Conservation (phyloP, 2,888 invertebrate species). For the Xanthia icteritia region DNA sequence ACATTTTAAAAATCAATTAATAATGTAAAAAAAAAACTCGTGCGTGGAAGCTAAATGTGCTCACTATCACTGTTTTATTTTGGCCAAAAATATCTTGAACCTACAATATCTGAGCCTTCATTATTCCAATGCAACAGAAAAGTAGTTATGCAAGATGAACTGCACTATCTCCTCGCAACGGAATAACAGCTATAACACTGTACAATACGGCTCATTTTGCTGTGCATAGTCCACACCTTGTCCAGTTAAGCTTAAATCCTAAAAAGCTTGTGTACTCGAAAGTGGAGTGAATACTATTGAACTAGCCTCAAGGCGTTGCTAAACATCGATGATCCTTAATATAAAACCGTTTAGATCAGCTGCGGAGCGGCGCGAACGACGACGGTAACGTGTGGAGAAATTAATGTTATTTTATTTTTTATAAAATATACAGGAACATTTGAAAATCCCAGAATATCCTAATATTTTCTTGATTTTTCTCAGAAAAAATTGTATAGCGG, state of each 20-base stretch:
- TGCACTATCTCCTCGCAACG: not conserved
- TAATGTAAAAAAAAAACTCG: conserved; percentile 4
- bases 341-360: conserved; percentile 81
- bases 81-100: not conserved
- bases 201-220: conserved; percentile 9
- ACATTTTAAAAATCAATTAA: conserved; percentile 1
- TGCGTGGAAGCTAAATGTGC: not conserved
- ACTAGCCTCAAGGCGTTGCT: conserved; percentile 81
- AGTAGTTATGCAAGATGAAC: not conserved
- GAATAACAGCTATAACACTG: not conserved
- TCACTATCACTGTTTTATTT: not conserved
- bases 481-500: not conserved
- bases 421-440: not conserved
- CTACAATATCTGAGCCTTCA: not conserved
- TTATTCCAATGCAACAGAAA: not conserved
- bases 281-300: conserved; percentile 71
- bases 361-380: conserved; percentile 64
- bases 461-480: not conserved
- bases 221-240: conserved; percentile 43
- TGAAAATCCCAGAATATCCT: not conserved
- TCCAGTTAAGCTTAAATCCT: conserved; percentile 50
- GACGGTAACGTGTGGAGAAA: conserved; percentile 24
- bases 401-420: not conserved
- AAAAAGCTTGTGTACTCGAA: conserved; percentile 67
- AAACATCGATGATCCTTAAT: conserved; percentile 86